phyloP scores from a whole-genome alignment of 2,113 vertebrate genomes.

The Sisor rabdophorus region DNA sequence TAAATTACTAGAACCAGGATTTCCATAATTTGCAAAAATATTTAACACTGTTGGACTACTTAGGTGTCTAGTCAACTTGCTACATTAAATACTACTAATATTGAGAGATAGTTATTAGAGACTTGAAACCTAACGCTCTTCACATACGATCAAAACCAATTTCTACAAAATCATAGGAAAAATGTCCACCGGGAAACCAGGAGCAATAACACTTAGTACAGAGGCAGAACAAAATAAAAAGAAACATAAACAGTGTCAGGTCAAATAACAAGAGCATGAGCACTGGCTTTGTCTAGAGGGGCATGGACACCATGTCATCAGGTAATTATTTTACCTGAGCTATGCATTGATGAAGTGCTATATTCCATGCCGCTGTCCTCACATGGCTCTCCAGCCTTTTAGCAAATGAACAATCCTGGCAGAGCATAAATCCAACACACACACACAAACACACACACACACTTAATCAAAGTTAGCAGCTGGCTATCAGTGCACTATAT shows the following conservation, averaged over 20 bases:
- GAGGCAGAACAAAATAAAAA: constrained; percentile 11
- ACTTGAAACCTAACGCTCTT: neutral
- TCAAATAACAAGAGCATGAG: constrained; percentile 17
- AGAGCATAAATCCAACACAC: constrained; percentile 34
- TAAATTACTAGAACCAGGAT: too few relatives aligned
- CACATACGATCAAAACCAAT: neutral
- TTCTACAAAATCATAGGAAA: neutral
- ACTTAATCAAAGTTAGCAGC: constrained; percentile 52
- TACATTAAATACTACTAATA: neutral
- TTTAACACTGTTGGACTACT: neutral
- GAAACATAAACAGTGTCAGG: constrained; percentile 14
- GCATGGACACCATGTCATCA: constrained; percentile 33
- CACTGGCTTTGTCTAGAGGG: neutral
- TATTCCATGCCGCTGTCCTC: constrained; percentile 42
- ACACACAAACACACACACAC: too few relatives aligned
- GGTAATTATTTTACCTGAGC: constrained; percentile 40
- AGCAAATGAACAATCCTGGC: constrained; percentile 21
- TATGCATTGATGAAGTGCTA: constrained; percentile 22
- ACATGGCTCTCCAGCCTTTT: neutral
- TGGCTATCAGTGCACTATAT: constrained; percentile 36
- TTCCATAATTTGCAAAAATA: neutral
- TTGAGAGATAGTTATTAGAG: neutral
- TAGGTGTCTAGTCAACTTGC: neutral
- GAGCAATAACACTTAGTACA: neutral
- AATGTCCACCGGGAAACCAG: neutral